phyloP scores from a whole-genome alignment of 2,888 invertebrate genomes.

The Odiellus spinosus region DNA sequence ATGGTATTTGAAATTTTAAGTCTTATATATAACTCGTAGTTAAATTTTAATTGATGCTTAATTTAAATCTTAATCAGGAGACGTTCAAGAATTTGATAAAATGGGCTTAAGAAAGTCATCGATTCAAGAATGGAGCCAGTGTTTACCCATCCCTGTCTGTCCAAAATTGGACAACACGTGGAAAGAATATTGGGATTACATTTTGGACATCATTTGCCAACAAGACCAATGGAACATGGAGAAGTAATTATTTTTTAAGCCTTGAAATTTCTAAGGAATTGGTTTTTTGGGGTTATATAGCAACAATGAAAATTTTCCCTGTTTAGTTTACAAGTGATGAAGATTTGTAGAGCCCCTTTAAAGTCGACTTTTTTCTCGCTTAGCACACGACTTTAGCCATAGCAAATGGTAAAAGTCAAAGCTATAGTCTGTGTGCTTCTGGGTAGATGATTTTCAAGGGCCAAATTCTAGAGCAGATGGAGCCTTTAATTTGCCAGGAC shows the following conservation, averaged over 20 bases:
- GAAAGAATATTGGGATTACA: constrained; percentile 40
- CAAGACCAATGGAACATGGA: constrained; percentile 25
- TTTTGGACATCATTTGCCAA: constrained; percentile 45
- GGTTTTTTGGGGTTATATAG: too few relatives aligned
- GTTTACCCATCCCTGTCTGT: constrained; percentile 26
- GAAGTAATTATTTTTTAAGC: constrained; percentile 17
- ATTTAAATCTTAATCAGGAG: constrained; percentile 32
- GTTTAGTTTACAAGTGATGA: too few relatives aligned
- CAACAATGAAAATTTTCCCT: too few relatives aligned
- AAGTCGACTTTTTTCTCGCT: too few relatives aligned
- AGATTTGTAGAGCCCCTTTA: too few relatives aligned
- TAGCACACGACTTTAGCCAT: too few relatives aligned
- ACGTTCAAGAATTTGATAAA: constrained; percentile 68
- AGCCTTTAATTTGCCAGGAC: too few relatives aligned
- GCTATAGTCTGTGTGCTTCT: too few relatives aligned
- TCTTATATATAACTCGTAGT: neutral
- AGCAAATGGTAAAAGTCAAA: too few relatives aligned
- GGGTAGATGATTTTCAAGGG: too few relatives aligned
- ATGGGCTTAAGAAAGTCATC: constrained; percentile 43
- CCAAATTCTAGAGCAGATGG: too few relatives aligned
- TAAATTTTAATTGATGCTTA: neutral
- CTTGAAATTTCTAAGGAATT: too few relatives aligned
- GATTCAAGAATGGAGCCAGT: constrained; percentile 34
- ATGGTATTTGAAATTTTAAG: constrained; percentile 23
- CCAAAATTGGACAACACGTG: constrained; percentile 9